Evolutionary conservation across 2,797 vertebrate species (phyloP).

Genomic region (Premnoplex brunnescens): DNA sequence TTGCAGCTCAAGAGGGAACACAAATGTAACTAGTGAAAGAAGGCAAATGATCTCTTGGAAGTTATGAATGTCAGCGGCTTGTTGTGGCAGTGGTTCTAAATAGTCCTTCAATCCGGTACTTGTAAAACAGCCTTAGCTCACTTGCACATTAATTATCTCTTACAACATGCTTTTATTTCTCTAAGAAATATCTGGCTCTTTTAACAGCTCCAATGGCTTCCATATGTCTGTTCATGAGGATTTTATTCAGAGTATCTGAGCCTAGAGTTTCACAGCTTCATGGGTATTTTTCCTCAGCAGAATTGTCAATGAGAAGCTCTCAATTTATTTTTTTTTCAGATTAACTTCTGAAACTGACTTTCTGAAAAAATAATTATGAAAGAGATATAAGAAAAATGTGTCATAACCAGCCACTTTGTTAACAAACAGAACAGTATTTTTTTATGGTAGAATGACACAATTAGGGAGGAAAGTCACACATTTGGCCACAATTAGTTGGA

Average conservation of each 20-base stretch:
- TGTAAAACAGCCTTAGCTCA: neutral
- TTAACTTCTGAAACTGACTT: neutral
- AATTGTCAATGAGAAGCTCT: neutral
- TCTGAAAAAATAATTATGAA: neutral
- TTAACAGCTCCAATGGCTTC: neutral
- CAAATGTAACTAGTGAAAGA: neutral
- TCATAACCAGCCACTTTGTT: neutral
- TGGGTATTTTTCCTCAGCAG: neutral
- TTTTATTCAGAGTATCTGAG: neutral
- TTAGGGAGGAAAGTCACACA: neutral
- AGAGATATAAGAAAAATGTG: neutral
- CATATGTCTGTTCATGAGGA: neutral
- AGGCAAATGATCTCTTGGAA: neutral
- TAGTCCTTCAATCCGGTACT: neutral
- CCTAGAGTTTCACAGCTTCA: neutral
- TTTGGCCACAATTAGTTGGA: rapidly evolving
- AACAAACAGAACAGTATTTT: neutral
- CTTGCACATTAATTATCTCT: neutral
- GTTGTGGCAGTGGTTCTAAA: neutral
- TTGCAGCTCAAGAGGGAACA: neutral
- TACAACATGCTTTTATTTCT: neutral
- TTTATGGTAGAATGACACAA: neutral
- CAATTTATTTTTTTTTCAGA: neutral
- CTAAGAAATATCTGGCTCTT: neutral
- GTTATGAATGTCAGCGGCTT: neutral